Evolutionary conservation across 2,113 vertebrate genomes (phyloP), one percentile per base, ranked within the genome.

Genomic region (Corydoras maculifer): DNA sequence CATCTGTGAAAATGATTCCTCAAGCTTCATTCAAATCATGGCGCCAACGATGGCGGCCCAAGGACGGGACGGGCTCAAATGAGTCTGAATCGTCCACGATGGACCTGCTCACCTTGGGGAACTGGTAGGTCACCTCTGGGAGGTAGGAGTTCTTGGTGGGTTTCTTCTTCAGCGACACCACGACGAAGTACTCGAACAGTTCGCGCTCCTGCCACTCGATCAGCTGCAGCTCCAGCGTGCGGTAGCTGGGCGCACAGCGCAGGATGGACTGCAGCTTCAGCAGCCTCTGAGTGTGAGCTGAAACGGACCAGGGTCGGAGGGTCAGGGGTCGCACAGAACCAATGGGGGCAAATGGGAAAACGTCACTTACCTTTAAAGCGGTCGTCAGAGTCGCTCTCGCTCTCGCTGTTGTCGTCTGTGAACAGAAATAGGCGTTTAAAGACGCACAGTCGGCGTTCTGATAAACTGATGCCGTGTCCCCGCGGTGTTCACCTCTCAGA

Each of bases 151-250:
- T 98, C 83, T 96, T 96, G 80, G 90, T 92, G 3, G 94, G 93
- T 84, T 97, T 99, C 89, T 95, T 98, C 89, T 94, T 98, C 80
- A 99, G 85, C 14, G 95, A 97, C 71, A 99, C 92, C 57, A 99
- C 97, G 75, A 99, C 95, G 81, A 99, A 99, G 82, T 95, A 99
- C 79, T 99, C 96, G 73, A 99, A 98, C 43, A 99, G 88, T 80
- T 99, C 95, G 70, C 96, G 90, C 78, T 99, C 97, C 85, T 98
- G 97, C 97, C 97, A 99, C 82, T 99, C 95, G 0, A 99, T 93
- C 73, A 99, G 88, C 86, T 99, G 94, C 82, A 98, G 88, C 84
- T 99, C 97, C 89, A 99, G 88, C 0, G 97, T 99, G 68, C 95
- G 91, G 70, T 98, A 98, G 84, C 96, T 98, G 59, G 96, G 95